Base-by-base conservation (phyloP, 2,888 invertebrate genomes). In the Petrolisthes manimaculis region DNA sequence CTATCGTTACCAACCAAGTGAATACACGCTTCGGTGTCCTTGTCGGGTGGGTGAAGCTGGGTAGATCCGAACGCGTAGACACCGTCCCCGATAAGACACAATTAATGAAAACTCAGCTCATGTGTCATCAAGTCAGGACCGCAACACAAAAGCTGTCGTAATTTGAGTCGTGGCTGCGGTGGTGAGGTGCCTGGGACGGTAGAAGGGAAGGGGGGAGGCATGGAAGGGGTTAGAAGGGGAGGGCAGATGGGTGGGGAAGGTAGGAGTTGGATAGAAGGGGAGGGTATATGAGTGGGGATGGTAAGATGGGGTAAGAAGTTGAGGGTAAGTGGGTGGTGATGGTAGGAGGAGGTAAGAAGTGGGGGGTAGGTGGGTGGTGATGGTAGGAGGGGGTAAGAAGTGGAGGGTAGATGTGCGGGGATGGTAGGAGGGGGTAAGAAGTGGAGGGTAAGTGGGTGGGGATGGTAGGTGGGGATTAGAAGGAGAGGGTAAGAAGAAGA, bases 91-190 rank as follows among this genome's bases (percentile, higher is more conserved):
- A 86, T 86, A 86, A 86, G 86, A 86, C 86, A 75, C 86, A 86
- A 86, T 86, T 86, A 81, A 81, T 81, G 86, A 86, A 81, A 82
- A 86, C 53, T 24, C 61, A 81, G 69, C 55, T 86, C 81, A 37
- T 51, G 53, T 86, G 81, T 81, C 86, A 80, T 56, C 81, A 86
- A 79, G 71, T 79, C 75, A 51, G 54, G 74, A 86, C 86, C 86
- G 21, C 86, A 80, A 86, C 86, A 86, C 86, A 86, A 86, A 86
- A 86, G 81, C 86, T 86, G 86, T 61, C 82, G 86, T 61, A 86
- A 86, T 21, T 18, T 61, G 81, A 86, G 80, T 86, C 56, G 81
- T 0, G 74, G 79, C 61, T 86, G 86, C 53, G 86, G 86, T 86
- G 69, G 61, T 24, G 9, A 24, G 55, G 53, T 86, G 77, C 37